A percentile compares a stretch with the other conserved stretches of the same genome.
These are phyloP conservation scores for Spea hammondii DNA, from an alignment of 2,797 vertebrate species.

Conservation along the genomic window DNA sequence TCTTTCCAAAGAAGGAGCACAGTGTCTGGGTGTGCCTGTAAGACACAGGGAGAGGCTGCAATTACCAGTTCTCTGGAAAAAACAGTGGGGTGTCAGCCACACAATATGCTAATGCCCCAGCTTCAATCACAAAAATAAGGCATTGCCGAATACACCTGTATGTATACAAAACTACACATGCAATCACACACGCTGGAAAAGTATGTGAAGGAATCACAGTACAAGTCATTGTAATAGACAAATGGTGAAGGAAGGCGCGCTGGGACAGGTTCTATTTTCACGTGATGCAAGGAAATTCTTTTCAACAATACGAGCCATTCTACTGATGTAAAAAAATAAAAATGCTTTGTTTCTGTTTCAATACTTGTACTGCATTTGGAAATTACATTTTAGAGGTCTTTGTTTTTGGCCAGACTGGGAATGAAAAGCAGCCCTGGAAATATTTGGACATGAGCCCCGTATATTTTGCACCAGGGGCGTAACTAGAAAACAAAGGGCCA, in stretches of 20 bases:
- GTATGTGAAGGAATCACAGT: neutral
- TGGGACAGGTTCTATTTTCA: constrained; percentile 24
- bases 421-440: no score
- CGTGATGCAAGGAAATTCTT: constrained; percentile 9
- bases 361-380: no score
- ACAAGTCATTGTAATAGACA: neutral
- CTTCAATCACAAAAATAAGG: neutral
- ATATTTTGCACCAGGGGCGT: no score
- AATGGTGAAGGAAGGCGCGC: neutral
- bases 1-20: constrained; percentile 31
- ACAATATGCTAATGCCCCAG: constrained; percentile 41
- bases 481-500: no score
- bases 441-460: no score
- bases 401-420: no score
- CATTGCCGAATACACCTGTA: neutral
- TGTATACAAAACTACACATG: neutral
- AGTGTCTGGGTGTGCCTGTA: constrained; percentile 43
- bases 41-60: constrained; percentile 49
- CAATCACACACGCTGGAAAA: neutral
- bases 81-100: constrained; percentile 44
- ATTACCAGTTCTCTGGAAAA: constrained; percentile 40
- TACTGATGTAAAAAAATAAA: neutral
- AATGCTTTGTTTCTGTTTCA: no score
- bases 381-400: no score
- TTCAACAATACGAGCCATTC: neutral